Conservation (phyloP, 2,113 vertebrate species). For the Dinomys branickii region DNA sequence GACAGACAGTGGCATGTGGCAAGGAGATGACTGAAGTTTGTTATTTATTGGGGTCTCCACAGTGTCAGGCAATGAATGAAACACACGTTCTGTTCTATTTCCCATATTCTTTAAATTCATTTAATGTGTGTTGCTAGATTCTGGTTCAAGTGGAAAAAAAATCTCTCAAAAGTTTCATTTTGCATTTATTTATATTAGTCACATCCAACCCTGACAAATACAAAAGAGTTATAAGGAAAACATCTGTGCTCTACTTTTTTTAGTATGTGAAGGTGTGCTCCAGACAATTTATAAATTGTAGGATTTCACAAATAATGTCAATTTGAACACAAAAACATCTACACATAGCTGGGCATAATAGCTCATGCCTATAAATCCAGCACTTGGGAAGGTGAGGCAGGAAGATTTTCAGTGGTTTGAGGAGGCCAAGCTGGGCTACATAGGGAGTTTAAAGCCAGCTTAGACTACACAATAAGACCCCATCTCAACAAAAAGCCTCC, state of each 20-base stretch:
- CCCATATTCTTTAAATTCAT: background rate
- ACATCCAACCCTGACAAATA: background rate
- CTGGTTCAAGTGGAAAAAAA: conserved; percentile 25
- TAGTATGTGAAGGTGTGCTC: background rate
- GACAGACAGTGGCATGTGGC: no score
- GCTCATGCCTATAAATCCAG: background rate
- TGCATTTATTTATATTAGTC: background rate
- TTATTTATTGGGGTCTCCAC: background rate
- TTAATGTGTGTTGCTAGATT: background rate
- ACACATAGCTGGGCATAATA: background rate
- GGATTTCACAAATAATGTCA: conserved; percentile 8
- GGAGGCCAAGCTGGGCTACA: background rate
- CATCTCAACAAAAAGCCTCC: background rate
- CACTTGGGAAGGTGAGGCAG: background rate
- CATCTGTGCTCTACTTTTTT: background rate
- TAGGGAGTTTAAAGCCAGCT: background rate
- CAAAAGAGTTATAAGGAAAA: background rate
- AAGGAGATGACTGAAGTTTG: background rate
- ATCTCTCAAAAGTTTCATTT: conserved; percentile 1
- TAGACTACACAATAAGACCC: background rate
- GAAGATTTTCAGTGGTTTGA: background rate
- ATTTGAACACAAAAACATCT: background rate
- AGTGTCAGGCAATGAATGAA: background rate
- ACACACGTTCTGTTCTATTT: background rate
- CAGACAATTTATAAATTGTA: background rate